These are phyloP conservation scores for Drosophila imparisetae DNA, from an alignment of 2,888 invertebrate genomes.

Conservation along the genomic window DNA sequence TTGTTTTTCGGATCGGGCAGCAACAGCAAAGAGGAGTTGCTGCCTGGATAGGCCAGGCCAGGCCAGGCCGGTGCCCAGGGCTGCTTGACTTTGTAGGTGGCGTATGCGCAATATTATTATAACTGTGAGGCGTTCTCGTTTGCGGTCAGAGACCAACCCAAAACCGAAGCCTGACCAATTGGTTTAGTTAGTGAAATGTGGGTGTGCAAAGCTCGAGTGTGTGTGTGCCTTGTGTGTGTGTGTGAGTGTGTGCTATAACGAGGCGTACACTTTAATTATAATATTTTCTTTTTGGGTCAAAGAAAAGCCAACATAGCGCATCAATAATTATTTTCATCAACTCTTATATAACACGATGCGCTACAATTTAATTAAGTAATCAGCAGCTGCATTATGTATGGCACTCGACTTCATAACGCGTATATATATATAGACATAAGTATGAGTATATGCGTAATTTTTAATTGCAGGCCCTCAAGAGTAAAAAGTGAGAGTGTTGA, in stretches of 20 bases:
- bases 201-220: slow-evolving; percentile 57
- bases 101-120: slow-evolving; percentile 79
- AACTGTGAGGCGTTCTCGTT: slow-evolving; percentile 75
- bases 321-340: slow-evolving; percentile 11
- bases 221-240: slow-evolving; percentile 11
- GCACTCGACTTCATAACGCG: not conserved
- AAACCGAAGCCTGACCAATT: slow-evolving; percentile 69
- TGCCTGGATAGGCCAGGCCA: slow-evolving; percentile 26
- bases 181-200: slow-evolving; percentile 77
- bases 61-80: slow-evolving; percentile 53
- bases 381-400: slow-evolving; percentile 39
- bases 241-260: slow-evolving; percentile 22
- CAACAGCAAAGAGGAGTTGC: slow-evolving; percentile 73
- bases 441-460: slow-evolving; percentile 22
- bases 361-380: slow-evolving; percentile 67
- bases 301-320: slow-evolving; percentile 44
- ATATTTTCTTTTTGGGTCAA: slow-evolving; percentile 70
- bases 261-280: slow-evolving; percentile 80
- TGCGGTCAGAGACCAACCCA: slow-evolving; percentile 77
- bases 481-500: slow-evolving; percentile 60
- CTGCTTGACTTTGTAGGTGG: slow-evolving; percentile 71
- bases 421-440: slow-evolving; percentile 14
- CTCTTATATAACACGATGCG: slow-evolving; percentile 54
- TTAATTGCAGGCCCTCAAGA: slow-evolving; percentile 54
- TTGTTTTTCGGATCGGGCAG: slow-evolving; percentile 13